These are phyloP conservation scores for Apodemus sylvaticus DNA, from an alignment of 2,113 vertebrate genomes.

Conservation along the genomic window DNA sequence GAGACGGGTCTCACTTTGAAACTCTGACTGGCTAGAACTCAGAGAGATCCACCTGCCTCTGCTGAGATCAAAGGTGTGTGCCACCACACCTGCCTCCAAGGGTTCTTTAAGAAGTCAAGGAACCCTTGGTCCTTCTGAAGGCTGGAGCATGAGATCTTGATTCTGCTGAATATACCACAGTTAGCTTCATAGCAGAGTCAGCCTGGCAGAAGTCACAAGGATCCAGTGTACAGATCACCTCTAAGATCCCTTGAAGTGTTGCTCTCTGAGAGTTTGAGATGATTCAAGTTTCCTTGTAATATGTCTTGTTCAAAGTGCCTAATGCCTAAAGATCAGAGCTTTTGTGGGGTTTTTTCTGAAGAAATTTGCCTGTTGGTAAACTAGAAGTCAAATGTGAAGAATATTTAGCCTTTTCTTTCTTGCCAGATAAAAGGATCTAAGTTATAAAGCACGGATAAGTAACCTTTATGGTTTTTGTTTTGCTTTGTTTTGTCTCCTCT, in stretches of 20 bases:
- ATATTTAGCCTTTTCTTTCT: background rate
- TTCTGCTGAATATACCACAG: background rate
- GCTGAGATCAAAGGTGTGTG: background rate
- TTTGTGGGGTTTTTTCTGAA: accelerated
- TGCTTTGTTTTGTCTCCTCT: background rate
- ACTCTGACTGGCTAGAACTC: background rate
- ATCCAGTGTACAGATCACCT: background rate
- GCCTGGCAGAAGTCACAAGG: no score
- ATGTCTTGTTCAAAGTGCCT: background rate
- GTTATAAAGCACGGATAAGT: background rate
- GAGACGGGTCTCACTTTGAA: background rate
- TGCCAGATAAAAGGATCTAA: background rate
- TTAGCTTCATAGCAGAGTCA: background rate
- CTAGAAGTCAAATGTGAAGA: background rate
- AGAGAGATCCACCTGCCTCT: background rate
- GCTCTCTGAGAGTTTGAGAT: background rate
- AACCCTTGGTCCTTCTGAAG: background rate
- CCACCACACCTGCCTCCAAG: background rate
- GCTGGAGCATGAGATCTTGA: background rate
- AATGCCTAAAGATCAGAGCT: background rate
- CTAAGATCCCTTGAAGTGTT: background rate
- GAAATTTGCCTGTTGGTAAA: background rate
- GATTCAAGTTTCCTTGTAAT: background rate
- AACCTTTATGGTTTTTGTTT: background rate
- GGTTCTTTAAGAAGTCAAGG: background rate